Evolutionary conservation across 1,140 invertebrate species (phyloP).

Genomic region (Pantala flavescens): DNA sequence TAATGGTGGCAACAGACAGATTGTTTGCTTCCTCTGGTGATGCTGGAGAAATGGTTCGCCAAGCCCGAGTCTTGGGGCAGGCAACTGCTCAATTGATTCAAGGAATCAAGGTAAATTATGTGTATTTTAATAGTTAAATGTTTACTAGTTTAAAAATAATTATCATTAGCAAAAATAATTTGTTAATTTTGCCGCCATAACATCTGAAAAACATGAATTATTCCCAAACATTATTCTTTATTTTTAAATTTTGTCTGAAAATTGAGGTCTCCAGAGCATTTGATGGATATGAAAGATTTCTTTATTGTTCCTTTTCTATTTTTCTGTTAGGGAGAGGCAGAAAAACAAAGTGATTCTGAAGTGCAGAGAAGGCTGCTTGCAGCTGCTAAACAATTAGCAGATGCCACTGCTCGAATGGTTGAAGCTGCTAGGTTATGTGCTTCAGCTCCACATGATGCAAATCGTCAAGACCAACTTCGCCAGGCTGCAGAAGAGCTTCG

Average conservation of each 20-base stretch:
- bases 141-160: no score
- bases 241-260: no score
- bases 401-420: conserved; percentile 91
- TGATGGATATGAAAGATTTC: no score
- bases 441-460: conserved; percentile 68
- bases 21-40: conserved; percentile 74
- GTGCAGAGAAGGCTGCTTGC: conserved; percentile 80
- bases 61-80: conserved; percentile 83
- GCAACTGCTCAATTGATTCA: conserved; percentile 86
- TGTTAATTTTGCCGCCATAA: no score
- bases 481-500: conserved; percentile 84
- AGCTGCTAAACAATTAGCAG: conserved; percentile 84
- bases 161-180: no score
- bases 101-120: conserved; percentile 62
- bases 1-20: conserved; percentile 81
- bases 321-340: conserved; percentile 62
- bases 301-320: neutral
- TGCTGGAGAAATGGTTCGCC: conserved; percentile 86
- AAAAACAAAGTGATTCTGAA: conserved; percentile 76
- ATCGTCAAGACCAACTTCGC: conserved; percentile 71
- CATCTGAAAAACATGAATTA: no score
- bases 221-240: no score
- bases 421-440: conserved; percentile 91
- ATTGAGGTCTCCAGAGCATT: no score
- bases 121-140: neutral